A percentile compares a stretch with the other conserved stretches of the same genome.
These are phyloP conservation scores for Chelon labrosus DNA, from an alignment of 2,797 vertebrate genomes.

Conservation along the genomic window DNA sequence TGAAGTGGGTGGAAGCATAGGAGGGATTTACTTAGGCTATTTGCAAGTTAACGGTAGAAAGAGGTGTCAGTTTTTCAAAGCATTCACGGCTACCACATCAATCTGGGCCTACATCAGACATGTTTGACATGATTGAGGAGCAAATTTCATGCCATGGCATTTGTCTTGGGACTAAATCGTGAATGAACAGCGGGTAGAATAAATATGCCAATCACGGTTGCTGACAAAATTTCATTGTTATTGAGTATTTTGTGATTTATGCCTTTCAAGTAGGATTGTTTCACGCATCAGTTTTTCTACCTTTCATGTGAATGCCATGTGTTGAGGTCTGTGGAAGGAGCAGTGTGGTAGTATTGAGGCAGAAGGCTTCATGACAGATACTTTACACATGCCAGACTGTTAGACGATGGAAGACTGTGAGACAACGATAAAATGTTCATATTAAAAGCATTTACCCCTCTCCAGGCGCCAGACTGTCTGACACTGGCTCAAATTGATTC, in stretches of 20 bases:
- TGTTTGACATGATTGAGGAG: slow-evolving; percentile 62
- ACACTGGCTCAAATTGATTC: slow-evolving; percentile 88
- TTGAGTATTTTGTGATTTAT: slow-evolving; percentile 53
- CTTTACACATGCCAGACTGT: slow-evolving; percentile 83
- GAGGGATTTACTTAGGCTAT: slow-evolving; percentile 16
- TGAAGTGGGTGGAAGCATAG: slow-evolving; percentile 27
- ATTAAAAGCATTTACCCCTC: slow-evolving; percentile 88
- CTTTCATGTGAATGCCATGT: slow-evolving; percentile 74
- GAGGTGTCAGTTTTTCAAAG: slow-evolving; percentile 50
- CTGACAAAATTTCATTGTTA: slow-evolving; percentile 60
- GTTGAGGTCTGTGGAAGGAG: slow-evolving; percentile 57
- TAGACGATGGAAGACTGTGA: slow-evolving; percentile 82
- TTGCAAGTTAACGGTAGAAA: slow-evolving; percentile 44
- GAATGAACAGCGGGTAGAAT: slow-evolving; percentile 55
- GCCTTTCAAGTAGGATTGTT: slow-evolving; percentile 65
- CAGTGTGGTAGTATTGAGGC: slow-evolving; percentile 58
- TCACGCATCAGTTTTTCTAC: slow-evolving; percentile 61
- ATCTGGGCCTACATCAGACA: slow-evolving; percentile 48
- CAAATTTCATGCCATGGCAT: slow-evolving; percentile 60
- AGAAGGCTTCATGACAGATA: slow-evolving; percentile 79
- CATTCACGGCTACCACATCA: slow-evolving; percentile 45
- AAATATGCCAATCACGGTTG: slow-evolving; percentile 66
- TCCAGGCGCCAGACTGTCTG: slow-evolving; percentile 87
- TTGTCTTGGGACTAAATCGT: slow-evolving; percentile 62
- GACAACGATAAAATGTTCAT: slow-evolving; percentile 86